phyloP scores from a whole-genome alignment of 2,888 invertebrate genomes.

The Epistrophe eligans region DNA sequence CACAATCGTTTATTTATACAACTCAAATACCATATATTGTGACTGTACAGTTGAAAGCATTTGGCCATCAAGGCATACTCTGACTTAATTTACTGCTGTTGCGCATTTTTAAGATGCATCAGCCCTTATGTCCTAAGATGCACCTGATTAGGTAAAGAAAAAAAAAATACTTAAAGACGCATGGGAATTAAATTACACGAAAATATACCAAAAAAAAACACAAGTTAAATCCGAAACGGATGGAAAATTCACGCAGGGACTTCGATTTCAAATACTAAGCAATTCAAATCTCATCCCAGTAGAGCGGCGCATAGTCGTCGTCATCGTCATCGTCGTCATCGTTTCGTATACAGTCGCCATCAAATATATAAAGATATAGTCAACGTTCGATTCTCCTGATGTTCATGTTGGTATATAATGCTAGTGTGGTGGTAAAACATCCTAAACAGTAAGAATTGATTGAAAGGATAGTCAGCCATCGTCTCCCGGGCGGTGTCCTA shows the following conservation, averaged over 20 bases:
- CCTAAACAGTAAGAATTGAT: constrained; percentile 74
- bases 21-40: not conserved
- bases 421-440: constrained; percentile 56
- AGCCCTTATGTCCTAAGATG: constrained; percentile 64
- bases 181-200: constrained; percentile 66
- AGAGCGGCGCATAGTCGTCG: not conserved
- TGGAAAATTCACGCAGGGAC: constrained; percentile 54
- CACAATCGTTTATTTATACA: not conserved
- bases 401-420: constrained; percentile 5
- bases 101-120: constrained; percentile 56
- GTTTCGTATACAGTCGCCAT: not conserved
- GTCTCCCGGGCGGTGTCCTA: constrained; percentile 69
- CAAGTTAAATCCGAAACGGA: constrained; percentile 28
- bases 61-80: constrained; percentile 41
- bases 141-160: constrained; percentile 69
- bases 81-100: constrained; percentile 35
- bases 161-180: constrained; percentile 40
- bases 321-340: constrained; percentile 13
- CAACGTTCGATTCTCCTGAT: constrained; percentile 16
- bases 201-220: constrained; percentile 1
- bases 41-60: constrained; percentile 42
- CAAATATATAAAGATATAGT: not conserved
- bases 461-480: constrained; percentile 73
- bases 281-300: constrained; percentile 63
- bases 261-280: constrained; percentile 38